Base-by-base conservation (phyloP, 2,113 vertebrate species). In the Terrapene triunguis region DNA sequence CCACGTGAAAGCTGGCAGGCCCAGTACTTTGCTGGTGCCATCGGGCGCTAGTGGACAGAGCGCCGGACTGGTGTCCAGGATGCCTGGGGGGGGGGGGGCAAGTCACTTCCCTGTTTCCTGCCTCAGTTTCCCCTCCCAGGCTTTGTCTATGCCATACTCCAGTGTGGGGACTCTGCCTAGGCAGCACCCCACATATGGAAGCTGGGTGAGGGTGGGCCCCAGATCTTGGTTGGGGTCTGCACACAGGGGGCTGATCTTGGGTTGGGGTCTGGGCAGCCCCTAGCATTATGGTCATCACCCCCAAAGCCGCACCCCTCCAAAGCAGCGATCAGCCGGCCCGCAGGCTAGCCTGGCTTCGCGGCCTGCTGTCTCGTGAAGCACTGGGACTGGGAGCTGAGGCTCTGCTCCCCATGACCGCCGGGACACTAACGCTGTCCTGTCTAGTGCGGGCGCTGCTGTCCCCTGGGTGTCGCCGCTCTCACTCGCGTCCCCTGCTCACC, bases 401-500 rank as follows among this genome's bases (percentile, higher is more conserved):
- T 6, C 38, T 5, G 21, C 22, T 12, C 38, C 38, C 22, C 8
- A 10, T 11, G 35, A 32, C 35, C 21, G 35, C 16, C 17, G 2
- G 65, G 65, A 8, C 16, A 1, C 35, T 21, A 21, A 21, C 17
- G 2, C 65, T 19, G 14, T 38, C 65, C 62, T 69, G 4, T n/a
- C 14, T 14, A 19, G 32, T 4, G 32, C 19, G 62, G 32, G 16
- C 16, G 7, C 32, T 19, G 32, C 62, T 65, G 59, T 16, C 59
- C 62, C 35, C 35, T 17, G 62, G 35, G 35, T 19, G 6, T n/a
- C 16, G 16, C 14, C 8, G 16, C 9, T 32, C 7, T 47, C 35
- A 3, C 0, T 2, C 4, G 16, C 14, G 2, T 11, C 5, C 14
- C 2, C 6, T 16, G 12, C 72, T 59, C 9, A 35, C 6, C 38